These are phyloP conservation scores for Poeciliopsis prolifica DNA, from an alignment of 2,113 vertebrate species.

Conservation along the genomic window DNA sequence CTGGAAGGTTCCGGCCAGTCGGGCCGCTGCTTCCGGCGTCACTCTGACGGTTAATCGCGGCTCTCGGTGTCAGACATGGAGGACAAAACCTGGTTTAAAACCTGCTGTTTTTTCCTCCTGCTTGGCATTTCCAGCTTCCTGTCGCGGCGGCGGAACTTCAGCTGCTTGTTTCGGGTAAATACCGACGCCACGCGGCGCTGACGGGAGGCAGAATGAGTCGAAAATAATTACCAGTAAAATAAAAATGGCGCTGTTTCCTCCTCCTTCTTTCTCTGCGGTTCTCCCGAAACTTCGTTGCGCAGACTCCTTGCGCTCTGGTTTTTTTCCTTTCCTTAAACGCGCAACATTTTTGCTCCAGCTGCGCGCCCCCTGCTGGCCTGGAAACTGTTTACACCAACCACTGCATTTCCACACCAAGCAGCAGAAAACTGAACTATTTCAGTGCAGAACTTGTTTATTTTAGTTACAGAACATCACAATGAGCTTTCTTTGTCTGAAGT, in stretches of 20 bases:
- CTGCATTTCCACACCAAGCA: not conserved
- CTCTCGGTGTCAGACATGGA: not conserved
- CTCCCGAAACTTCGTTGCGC: slow-evolving; percentile 76
- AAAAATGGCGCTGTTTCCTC: slow-evolving; percentile 60
- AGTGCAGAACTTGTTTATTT: not conserved
- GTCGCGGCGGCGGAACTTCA: not conserved
- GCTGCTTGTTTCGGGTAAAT: fast-evolving
- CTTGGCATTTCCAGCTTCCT: not conserved
- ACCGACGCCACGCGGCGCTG: not conserved
- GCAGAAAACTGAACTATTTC: not conserved
- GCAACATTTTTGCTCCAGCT: slow-evolving; percentile 39
- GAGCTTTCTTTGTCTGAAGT: not conserved
- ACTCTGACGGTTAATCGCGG: not conserved
- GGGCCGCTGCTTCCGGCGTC: not conserved
- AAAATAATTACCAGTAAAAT: slow-evolving; percentile 60
- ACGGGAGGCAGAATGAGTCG: not conserved
- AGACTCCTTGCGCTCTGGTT: slow-evolving; percentile 45
- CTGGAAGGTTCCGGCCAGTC: too few relatives aligned
- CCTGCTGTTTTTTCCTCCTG: not conserved
- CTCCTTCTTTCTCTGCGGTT: slow-evolving; percentile 58
- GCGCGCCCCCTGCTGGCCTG: slow-evolving; percentile 53
- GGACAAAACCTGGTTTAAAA: not conserved
- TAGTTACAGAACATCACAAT: not conserved
- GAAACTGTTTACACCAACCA: slow-evolving; percentile 3
- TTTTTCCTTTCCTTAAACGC: slow-evolving; percentile 47